Percentiles rank a stretch among this genome's conserved stretches.
Evolutionary conservation across 1,140 invertebrate genomes (phyloP).

Genomic region (Eulimnadia texana): DNA sequence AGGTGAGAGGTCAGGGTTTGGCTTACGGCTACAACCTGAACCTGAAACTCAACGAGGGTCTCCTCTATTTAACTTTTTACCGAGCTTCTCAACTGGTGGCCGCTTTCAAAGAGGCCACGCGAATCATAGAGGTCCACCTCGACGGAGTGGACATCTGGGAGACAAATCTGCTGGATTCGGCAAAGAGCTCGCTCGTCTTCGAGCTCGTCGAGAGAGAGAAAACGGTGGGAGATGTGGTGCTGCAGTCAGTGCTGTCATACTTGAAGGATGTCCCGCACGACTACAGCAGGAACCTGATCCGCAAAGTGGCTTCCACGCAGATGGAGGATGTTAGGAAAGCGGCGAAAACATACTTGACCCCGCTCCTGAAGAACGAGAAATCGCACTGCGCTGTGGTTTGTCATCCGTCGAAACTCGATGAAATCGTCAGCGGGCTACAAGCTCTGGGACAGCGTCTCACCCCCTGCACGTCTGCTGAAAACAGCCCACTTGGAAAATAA

Average conservation of each 20-base stretch:
- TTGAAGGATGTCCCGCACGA: conserved; percentile 47
- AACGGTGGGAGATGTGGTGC: conserved; percentile 51
- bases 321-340: conserved; percentile 45
- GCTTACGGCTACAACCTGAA: conserved; percentile 58
- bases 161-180: conserved; percentile 56
- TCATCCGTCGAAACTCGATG: conserved; percentile 54
- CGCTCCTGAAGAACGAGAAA: conserved; percentile 39
- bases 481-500: conserved; percentile 33
- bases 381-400: conserved; percentile 53
- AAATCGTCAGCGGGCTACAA: conserved; percentile 46
- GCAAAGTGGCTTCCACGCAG: conserved; percentile 48
- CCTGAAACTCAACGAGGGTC: conserved; percentile 45
- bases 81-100: conserved; percentile 55
- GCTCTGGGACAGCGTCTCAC: conserved; percentile 34
- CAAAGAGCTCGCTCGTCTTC: conserved; percentile 60
- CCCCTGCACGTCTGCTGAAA: conserved; percentile 35
- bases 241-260: conserved; percentile 52
- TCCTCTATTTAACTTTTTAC: conserved; percentile 53
- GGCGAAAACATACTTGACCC: conserved; percentile 48
- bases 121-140: conserved; percentile 34
- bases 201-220: conserved; percentile 67
- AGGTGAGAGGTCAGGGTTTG: conserved; percentile 68
- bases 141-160: conserved; percentile 45
- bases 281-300: conserved; percentile 54
- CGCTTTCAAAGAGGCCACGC: conserved; percentile 57